A percentile compares a stretch with the other conserved stretches of the same genome.
Conservation (phyloP, 1,140 invertebrate species). For the Drosophila murphyi region DNA sequence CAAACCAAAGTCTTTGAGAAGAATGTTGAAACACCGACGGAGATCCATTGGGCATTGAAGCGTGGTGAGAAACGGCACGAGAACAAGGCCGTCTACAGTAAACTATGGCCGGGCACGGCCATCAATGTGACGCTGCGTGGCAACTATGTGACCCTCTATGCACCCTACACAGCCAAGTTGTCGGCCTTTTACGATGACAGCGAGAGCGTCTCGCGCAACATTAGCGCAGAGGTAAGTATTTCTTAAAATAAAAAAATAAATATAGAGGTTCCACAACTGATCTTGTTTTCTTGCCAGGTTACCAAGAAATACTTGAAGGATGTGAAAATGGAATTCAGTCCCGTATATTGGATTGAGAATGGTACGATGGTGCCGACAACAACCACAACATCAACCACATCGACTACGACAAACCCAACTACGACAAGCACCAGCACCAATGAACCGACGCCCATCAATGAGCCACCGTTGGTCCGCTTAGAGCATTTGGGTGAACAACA, state of each 20-base stretch:
- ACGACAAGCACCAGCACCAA: slow-evolving; percentile 86
- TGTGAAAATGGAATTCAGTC: slow-evolving; percentile 88
- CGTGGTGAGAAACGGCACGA: slow-evolving; percentile 86
- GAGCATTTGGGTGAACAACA: slow-evolving; percentile 66
- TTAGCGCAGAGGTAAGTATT: slow-evolving; percentile 65
- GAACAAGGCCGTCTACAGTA: slow-evolving; percentile 76
- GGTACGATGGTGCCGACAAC: slow-evolving; percentile 91
- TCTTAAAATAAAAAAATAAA: too few species aligned
- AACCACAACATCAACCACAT: slow-evolving; percentile 89
- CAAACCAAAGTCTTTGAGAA: slow-evolving; percentile 88
- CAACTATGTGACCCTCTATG: slow-evolving; percentile 89
- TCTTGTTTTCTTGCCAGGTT: slow-evolving; percentile 48
- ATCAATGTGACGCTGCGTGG: slow-evolving; percentile 91
- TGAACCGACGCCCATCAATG: slow-evolving; percentile 83
- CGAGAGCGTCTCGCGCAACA: slow-evolving; percentile 78
- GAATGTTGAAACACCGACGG: slow-evolving; percentile 86
- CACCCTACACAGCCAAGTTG: slow-evolving; percentile 89
- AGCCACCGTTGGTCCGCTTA: slow-evolving; percentile 78
- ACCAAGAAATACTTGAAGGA: slow-evolving; percentile 88
- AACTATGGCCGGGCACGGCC: slow-evolving; percentile 89
- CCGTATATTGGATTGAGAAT: slow-evolving; percentile 90
- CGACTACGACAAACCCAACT: slow-evolving; percentile 87
- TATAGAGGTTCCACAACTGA: neutral
- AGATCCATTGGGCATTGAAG: slow-evolving; percentile 89
- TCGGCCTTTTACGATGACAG: slow-evolving; percentile 89